phyloP scores from a whole-genome alignment of 2,797 vertebrate species.

The Myotis myotis region DNA sequence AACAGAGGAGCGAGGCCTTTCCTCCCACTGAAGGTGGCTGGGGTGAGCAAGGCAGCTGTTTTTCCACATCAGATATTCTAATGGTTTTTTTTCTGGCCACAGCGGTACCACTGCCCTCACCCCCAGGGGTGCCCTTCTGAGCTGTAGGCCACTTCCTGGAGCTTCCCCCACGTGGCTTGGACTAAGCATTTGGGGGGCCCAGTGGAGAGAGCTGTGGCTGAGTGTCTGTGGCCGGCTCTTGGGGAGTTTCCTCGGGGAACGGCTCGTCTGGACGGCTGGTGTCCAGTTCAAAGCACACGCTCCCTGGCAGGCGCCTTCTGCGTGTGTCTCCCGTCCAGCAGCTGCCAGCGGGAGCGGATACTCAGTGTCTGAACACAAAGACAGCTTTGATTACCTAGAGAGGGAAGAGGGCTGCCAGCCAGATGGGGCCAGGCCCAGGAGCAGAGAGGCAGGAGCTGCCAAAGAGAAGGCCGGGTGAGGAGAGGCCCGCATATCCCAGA shows the following conservation, averaged over 20 bases:
- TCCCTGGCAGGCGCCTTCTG: not conserved
- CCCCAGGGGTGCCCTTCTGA: not conserved
- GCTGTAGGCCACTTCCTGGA: not conserved
- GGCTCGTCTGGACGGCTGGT: not conserved
- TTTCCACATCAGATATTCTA: not conserved
- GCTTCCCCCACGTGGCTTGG: not conserved
- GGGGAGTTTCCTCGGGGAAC: not conserved
- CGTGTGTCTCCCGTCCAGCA: not conserved
- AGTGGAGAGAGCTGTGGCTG: not conserved
- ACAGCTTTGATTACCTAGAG: conserved; percentile 35
- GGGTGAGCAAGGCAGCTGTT: not conserved
- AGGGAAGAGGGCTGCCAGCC: conserved; percentile 4
- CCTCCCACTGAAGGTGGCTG: not conserved
- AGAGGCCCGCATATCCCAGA: not conserved
- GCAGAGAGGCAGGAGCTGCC: conserved; percentile 51
- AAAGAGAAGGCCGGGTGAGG: not conserved
- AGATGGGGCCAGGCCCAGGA: conserved; percentile 57
- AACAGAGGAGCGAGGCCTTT: not conserved
- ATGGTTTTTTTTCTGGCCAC: not conserved
- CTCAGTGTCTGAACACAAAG: conserved; percentile 66
- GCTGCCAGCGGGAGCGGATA: not conserved
- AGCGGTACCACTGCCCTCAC: not conserved
- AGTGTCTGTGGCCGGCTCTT: not conserved
- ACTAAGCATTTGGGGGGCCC: not conserved
- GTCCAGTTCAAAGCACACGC: not conserved